These are phyloP conservation scores for Tetrax tetrax DNA, from an alignment of 2,113 vertebrate genomes.

Conservation along the genomic window DNA sequence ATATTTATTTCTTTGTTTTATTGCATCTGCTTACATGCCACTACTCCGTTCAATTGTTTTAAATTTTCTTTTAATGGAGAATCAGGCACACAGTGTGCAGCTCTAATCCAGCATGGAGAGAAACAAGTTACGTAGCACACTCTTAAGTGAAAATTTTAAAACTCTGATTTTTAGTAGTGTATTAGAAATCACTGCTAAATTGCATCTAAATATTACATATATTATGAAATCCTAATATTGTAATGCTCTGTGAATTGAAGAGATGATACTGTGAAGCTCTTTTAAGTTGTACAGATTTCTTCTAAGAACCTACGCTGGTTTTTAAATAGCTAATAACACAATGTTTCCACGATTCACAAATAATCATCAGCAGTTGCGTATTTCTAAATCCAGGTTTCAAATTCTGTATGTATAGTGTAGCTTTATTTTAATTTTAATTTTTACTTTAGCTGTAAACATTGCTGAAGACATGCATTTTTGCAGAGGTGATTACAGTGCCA, in stretches of 20 bases:
- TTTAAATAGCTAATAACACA: not conserved
- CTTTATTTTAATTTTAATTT: not conserved
- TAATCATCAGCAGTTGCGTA: not conserved
- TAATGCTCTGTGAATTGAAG: not conserved
- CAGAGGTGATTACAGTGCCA: not conserved
- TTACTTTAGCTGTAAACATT: not conserved
- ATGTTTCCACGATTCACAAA: not conserved
- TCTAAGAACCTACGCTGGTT: not conserved
- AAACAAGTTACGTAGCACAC: not conserved
- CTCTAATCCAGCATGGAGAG: not conserved
- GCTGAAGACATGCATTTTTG: not conserved
- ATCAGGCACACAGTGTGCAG: conserved; percentile 46
- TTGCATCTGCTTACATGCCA: conserved; percentile 53
- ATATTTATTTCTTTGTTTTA: conserved; percentile 45
- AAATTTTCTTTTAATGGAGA: conserved; percentile 29
- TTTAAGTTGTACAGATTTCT: not conserved
- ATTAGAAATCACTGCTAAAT: conserved; percentile 14
- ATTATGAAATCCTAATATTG: not conserved
- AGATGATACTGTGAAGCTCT: not conserved
- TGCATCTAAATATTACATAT: not conserved
- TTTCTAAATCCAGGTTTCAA: not conserved
- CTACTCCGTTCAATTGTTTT: not conserved
- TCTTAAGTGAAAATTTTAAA: not conserved
- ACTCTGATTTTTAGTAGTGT: not conserved
- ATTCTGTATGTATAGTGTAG: not conserved